Base-by-base conservation (phyloP, 1,140 invertebrate genomes). In the Helicoverpa armigera region DNA sequence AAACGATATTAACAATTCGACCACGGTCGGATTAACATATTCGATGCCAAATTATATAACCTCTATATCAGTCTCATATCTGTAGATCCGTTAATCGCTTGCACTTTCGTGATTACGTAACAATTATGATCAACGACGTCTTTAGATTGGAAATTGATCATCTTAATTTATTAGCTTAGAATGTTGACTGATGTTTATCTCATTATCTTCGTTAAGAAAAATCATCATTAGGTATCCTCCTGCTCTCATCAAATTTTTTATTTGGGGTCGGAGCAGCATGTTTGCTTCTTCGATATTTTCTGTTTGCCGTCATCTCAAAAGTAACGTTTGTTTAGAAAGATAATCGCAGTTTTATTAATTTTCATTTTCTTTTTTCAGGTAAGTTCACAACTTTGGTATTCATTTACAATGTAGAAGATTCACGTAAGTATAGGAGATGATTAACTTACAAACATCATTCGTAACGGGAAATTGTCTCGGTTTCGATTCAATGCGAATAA, bases 1-100 rank as follows among this genome's bases (percentile, higher is more conserved):
- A 56, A 82, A 80, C 76, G 80, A 82, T 61, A 81, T 82, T 82
- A 85, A 82, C 83, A 65, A 77, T 74, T 78, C 48, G 61, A 80
- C 82, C 63, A 79, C 80, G 65, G 48, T 77, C 79, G 50, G 56
- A 84, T 87, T 87, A 83, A 82, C 84, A 73, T 54, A 79, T 82
- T 84, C 80, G 80, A 77, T 77, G 60, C 29, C 14, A 50, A 43
- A 35, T 81, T 82, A 81, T 79, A 13, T 77, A 77, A 77, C 16
- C 16, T 67, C 61, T 67, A 35, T n/a, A n/a, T n/a, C n/a, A n/a
- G n/a, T 54, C 18, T 77, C 35, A 63, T 29, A 65, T 53, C 61
- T 16, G n/a, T 69, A 16, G 31, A 14, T 54, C 63, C n/a, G 69
- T 74, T 77, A 54, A 78, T 60, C 61, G 56, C 56, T 58, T 75